phyloP scores from a whole-genome alignment of 1,140 invertebrate genomes.

The Orchestia grillus region DNA sequence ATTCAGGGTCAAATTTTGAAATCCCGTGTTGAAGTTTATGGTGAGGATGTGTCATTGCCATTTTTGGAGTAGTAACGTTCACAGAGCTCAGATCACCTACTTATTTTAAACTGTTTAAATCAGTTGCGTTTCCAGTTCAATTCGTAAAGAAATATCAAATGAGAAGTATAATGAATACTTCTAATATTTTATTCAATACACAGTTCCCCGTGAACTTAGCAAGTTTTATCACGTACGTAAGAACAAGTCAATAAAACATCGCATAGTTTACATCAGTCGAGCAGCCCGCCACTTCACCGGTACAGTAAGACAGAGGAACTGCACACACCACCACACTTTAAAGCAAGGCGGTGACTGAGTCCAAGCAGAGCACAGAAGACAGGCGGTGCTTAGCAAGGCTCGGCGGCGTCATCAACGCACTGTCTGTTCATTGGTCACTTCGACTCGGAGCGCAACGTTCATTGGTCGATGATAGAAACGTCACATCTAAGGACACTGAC shows the following conservation, averaged over 20 bases:
- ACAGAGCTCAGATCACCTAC: background rate
- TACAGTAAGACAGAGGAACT: background rate
- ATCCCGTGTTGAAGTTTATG: background rate
- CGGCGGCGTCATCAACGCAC: background rate
- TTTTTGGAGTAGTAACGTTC: background rate
- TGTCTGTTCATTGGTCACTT: background rate
- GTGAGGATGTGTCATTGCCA: background rate
- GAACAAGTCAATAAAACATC: background rate
- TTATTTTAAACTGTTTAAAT: background rate
- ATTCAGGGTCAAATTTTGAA: background rate
- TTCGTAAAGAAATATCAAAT: background rate
- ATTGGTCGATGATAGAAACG: slow-evolving; percentile 22
- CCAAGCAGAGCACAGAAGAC: background rate
- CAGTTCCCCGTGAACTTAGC: background rate
- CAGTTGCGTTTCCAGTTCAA: background rate
- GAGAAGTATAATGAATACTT: background rate
- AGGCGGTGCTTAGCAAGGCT: slow-evolving; percentile 15
- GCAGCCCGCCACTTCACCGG: background rate
- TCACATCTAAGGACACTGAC: slow-evolving; percentile 50
- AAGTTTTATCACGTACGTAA: background rate
- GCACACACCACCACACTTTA: background rate
- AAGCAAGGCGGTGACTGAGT: slow-evolving; percentile 11
- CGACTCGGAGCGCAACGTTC: background rate
- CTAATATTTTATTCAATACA: background rate
- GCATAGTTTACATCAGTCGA: background rate